phyloP scores from a whole-genome alignment of 2,797 vertebrate species.

The Alcedo atthis region DNA sequence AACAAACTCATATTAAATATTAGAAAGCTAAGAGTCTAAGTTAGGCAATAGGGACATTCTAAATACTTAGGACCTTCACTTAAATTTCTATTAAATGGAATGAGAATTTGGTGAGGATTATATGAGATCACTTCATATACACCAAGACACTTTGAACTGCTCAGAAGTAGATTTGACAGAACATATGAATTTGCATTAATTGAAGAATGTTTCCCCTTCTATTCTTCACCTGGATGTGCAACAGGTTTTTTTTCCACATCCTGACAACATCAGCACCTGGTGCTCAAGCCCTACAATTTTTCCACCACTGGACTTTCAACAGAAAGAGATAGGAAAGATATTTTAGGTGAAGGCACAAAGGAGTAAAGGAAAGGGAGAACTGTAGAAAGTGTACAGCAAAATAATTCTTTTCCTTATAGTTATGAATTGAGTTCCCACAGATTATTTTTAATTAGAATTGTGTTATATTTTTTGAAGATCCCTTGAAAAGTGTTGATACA shows the following conservation, averaged over 20 bases:
- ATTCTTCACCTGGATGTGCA: background rate
- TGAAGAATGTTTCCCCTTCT: background rate
- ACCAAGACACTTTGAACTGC: background rate
- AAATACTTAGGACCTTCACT: background rate
- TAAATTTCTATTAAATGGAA: background rate
- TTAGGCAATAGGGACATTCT: background rate
- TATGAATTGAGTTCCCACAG: slow-evolving; percentile 39
- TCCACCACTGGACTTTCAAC: background rate
- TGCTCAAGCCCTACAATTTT: background rate
- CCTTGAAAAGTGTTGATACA: background rate
- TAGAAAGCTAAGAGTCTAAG: background rate
- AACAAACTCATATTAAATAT: background rate
- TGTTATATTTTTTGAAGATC: background rate
- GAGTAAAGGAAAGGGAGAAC: background rate
- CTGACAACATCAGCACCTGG: background rate
- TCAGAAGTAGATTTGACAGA: background rate
- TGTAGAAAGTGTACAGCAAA: background rate
- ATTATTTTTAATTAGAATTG: slow-evolving; percentile 7
- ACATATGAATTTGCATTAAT: rapidly evolving
- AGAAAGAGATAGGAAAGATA: background rate
- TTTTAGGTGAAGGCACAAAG: background rate
- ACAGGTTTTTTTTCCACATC: background rate
- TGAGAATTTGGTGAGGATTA: background rate
- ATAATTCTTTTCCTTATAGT: slow-evolving; percentile 39
- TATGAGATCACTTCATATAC: background rate